These are phyloP conservation scores for Eumerus sabulonum DNA, from an alignment of 2,888 invertebrate genomes.

Conservation along the genomic window DNA sequence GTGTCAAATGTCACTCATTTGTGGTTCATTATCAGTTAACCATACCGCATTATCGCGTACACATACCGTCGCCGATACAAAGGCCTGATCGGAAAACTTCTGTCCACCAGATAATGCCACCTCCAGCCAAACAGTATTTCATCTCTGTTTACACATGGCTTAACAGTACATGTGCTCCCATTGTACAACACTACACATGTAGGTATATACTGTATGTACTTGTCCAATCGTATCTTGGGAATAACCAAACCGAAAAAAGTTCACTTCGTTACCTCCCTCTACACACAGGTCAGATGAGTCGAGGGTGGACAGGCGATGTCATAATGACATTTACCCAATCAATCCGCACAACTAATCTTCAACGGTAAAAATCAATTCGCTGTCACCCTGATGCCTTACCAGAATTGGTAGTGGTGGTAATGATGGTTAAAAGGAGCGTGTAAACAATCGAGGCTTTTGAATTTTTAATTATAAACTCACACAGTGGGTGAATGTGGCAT, in stretches of 20 bases:
- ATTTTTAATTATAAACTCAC: conserved; percentile 69
- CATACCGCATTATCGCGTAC: conserved; percentile 39
- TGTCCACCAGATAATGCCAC: conserved; percentile 47
- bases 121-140: conserved; percentile 52
- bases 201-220: no score
- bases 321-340: conserved; percentile 65
- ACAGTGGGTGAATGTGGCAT: conserved; percentile 1
- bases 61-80: conserved; percentile 17
- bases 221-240: no score
- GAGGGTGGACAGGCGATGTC: conserved; percentile 31
- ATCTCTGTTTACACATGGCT: conserved; percentile 65
- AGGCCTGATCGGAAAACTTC: conserved; percentile 48
- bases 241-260: conserved; percentile 25
- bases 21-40: conserved; percentile 64
- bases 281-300: conserved; percentile 32
- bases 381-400: conserved; percentile 17
- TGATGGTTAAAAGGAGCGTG: conserved; percentile 3
- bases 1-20: conserved; percentile 69
- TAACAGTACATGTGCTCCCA: conserved; percentile 16
- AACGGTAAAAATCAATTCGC: conserved; percentile 58
- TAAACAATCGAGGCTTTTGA: conserved; percentile 62
- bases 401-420: neutral
- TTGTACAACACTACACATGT: neutral
- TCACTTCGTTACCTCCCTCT: conserved; percentile 28
- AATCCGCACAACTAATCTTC: conserved; percentile 57